A percentile compares a stretch with the other conserved stretches of the same genome.
phyloP scores from a whole-genome alignment of 2,113 vertebrate species.

The Illadopsis cleaveri region DNA sequence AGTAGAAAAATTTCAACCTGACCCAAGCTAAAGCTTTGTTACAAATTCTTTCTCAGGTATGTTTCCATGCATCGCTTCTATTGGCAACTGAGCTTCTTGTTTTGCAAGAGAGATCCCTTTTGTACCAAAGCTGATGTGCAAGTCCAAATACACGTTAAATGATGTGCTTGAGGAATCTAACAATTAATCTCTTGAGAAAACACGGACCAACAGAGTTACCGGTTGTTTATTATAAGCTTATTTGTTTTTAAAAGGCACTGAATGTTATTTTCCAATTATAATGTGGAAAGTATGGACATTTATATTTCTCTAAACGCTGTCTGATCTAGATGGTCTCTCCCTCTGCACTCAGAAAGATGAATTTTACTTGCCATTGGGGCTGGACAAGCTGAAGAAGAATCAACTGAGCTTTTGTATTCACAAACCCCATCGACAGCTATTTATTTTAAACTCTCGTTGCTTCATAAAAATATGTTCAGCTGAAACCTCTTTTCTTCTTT shows the following conservation, averaged over 20 bases:
- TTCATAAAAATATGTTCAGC: background rate
- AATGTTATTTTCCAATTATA: background rate
- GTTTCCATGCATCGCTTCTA: background rate
- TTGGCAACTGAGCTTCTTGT: background rate
- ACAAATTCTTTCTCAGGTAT: background rate
- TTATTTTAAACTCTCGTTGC: background rate
- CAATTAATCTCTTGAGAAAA: slow-evolving; percentile 21
- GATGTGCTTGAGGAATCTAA: background rate
- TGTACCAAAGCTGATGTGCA: background rate
- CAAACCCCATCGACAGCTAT: background rate
- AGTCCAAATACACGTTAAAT: background rate
- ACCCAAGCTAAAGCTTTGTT: background rate
- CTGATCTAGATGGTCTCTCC: background rate
- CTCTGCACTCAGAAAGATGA: background rate
- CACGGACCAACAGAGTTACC: background rate
- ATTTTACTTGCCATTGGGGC: background rate
- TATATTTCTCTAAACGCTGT: background rate
- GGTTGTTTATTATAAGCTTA: background rate
- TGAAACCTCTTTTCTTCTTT: background rate
- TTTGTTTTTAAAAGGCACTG: background rate
- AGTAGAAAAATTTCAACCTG: background rate
- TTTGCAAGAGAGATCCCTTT: background rate
- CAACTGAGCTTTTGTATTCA: background rate
- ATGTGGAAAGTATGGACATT: background rate
- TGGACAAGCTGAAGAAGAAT: background rate